Conservation (phyloP, 2,888 invertebrate genomes). For the Erebia aethiops region DNA sequence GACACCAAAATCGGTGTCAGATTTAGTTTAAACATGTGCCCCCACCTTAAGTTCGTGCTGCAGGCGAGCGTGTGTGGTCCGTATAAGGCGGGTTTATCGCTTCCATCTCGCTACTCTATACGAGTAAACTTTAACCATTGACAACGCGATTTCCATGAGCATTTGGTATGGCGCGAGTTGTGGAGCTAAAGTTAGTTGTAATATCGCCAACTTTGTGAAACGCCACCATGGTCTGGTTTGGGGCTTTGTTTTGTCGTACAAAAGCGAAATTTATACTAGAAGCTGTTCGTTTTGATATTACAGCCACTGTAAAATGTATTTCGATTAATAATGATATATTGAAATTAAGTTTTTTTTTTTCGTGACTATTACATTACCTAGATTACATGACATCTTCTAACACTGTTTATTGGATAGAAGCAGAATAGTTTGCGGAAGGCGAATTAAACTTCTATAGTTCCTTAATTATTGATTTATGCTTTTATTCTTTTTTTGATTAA, state of each 20-base stretch:
- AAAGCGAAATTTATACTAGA: neutral
- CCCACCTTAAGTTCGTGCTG: constrained; percentile 35
- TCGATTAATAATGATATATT: too few species aligned
- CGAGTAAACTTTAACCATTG: constrained; percentile 42
- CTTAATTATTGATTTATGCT: too few species aligned
- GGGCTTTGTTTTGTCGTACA: constrained; percentile 15
- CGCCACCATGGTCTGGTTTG: constrained; percentile 16
- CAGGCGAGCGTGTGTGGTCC: constrained; percentile 42
- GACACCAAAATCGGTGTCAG: neutral
- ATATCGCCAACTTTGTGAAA: constrained; percentile 15
- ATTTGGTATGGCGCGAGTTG: constrained; percentile 36
- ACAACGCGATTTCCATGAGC: constrained; percentile 42
- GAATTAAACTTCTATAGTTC: too few species aligned
- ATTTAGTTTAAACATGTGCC: constrained; percentile 17
- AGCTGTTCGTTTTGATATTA: neutral
- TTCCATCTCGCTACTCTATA: constrained; percentile 40
- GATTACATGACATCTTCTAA: too few species aligned
- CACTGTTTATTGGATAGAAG: too few species aligned
- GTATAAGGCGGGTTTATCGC: constrained; percentile 42
- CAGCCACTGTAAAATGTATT: neutral
- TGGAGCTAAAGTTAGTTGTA: constrained; percentile 22
- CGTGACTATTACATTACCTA: too few species aligned
- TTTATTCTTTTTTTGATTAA: too few species aligned
- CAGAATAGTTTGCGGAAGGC: too few species aligned
- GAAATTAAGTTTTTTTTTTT: too few species aligned